A percentile compares a stretch with the other conserved stretches of the same genome.
Conservation (phyloP, 1,140 invertebrate species). For the Eumaeus atala region DNA sequence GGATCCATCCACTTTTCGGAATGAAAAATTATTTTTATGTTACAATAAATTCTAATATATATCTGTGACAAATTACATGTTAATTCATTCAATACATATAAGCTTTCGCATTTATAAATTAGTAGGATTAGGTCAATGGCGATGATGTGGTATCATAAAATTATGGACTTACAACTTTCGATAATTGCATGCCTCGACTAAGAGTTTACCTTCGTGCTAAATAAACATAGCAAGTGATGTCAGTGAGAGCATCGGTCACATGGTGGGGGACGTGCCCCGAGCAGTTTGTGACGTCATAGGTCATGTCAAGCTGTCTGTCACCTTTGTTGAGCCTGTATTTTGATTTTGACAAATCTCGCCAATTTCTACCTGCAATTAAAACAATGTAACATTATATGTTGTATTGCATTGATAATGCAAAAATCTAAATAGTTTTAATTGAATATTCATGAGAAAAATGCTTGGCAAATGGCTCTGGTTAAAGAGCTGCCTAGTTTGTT, state of each 20-base stretch:
- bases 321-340: conserved; percentile 98
- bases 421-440: too few relatives aligned
- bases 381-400: too few relatives aligned
- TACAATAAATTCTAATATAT: not conserved
- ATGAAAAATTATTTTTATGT: too few relatives aligned
- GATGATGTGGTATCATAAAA: too few relatives aligned
- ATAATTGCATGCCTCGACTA: too few relatives aligned
- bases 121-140: too few relatives aligned
- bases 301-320: conserved; percentile 94
- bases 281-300: conserved; percentile 78
- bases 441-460: too few relatives aligned
- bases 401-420: too few relatives aligned
- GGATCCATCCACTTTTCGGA: too few relatives aligned
- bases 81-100: conserved; percentile 1
- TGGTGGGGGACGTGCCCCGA: conserved; percentile 87
- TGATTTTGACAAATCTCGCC: conserved; percentile 94
- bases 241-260: conserved; percentile 95
- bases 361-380: conserved; percentile 44
- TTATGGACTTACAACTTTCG: too few relatives aligned
- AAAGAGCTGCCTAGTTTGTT: too few relatives aligned
- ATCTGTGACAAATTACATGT: not conserved
- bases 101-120: not conserved
- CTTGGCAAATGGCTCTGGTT: too few relatives aligned
- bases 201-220: conserved; percentile 85
- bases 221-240: conserved; percentile 98